phyloP scores from a whole-genome alignment of 1,140 invertebrate species.

The Zaprionus capensis region DNA sequence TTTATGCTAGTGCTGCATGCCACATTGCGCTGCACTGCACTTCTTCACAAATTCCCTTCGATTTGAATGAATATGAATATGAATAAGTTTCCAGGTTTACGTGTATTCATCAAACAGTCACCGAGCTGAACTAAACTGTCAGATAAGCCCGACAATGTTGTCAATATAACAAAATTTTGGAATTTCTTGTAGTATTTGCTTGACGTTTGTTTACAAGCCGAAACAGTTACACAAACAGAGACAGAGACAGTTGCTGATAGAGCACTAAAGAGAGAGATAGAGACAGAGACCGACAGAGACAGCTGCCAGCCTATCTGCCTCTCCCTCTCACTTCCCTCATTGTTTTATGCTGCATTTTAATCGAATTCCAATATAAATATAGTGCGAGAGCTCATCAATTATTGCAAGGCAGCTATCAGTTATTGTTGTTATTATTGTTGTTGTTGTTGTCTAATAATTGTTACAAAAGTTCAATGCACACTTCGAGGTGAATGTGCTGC shows the following conservation, averaged over 20 bases:
- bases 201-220: conserved; percentile 60
- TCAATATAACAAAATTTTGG: conserved; percentile 69
- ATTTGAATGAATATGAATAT: conserved; percentile 2
- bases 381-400: conserved; percentile 35
- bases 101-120: conserved; percentile 33
- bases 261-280: not conserved
- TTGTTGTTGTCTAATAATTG: conserved; percentile 25
- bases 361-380: conserved; percentile 37
- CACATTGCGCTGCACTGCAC: conserved; percentile 12
- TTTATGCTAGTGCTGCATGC: not conserved
- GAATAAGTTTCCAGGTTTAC: conserved; percentile 28
- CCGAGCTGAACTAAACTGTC: not conserved
- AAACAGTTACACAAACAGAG: conserved; percentile 55
- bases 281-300: not conserved
- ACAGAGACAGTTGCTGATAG: conserved; percentile 21
- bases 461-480: conserved; percentile 72
- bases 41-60: conserved; percentile 7
- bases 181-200: conserved; percentile 64
- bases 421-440: not conserved
- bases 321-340: not conserved
- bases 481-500: conserved; percentile 72
- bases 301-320: not conserved
- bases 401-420: conserved; percentile 25
- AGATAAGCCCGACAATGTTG: conserved; percentile 65
- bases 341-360: conserved; percentile 36